These are phyloP conservation scores for Cyrtonyx montezumae DNA, from an alignment of 2,113 vertebrate species.

Conservation along the genomic window DNA sequence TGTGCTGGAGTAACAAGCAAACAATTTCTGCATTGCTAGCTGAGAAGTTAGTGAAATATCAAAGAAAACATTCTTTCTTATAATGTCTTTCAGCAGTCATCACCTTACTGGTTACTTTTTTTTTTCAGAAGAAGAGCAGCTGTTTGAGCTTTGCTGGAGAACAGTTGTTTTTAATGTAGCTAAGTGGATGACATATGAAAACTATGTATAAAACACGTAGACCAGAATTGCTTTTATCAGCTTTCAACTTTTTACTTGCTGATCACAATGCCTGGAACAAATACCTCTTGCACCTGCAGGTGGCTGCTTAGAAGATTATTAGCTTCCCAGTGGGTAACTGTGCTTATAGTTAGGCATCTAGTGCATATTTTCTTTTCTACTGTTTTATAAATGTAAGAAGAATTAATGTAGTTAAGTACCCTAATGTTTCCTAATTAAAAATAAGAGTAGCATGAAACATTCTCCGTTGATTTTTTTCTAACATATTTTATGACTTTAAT, in stretches of 20 bases:
- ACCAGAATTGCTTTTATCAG: not conserved
- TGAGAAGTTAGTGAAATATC: fast-evolving
- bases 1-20: not conserved
- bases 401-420: not conserved
- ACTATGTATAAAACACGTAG: not conserved
- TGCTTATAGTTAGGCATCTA: not conserved
- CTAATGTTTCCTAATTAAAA: not conserved
- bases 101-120: not conserved
- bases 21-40: not conserved
- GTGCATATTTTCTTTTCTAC: not conserved
- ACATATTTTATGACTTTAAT: not conserved
- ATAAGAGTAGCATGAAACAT: not conserved
- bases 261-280: not conserved
- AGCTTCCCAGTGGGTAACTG: slow-evolving; percentile 3
- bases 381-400: not conserved
- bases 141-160: slow-evolving; percentile 5
- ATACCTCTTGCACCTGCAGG: not conserved
- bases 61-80: not conserved
- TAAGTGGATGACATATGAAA: not conserved
- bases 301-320: not conserved
- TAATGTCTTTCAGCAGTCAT: not conserved
- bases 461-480: not conserved
- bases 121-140: not conserved
- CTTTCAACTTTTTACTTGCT: not conserved
- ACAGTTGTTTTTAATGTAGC: not conserved